Conservation (phyloP, 2,113 vertebrate genomes). For the Syngnathoides biaculeatus region DNA sequence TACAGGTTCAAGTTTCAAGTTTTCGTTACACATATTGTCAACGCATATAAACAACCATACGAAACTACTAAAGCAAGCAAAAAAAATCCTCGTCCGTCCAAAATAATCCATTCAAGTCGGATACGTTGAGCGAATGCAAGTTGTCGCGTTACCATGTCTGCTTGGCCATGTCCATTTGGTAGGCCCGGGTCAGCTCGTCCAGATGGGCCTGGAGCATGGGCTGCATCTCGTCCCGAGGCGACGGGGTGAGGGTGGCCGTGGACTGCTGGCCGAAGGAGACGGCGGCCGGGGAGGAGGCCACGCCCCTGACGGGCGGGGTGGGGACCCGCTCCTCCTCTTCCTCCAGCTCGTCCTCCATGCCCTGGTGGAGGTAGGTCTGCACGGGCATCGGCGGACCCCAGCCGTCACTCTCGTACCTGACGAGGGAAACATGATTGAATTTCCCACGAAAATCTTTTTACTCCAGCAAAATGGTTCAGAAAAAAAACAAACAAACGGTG, state of each 20-base stretch:
- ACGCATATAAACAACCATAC: no score
- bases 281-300: conserved; percentile 94
- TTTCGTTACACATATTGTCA: no score
- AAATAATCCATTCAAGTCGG: no score
- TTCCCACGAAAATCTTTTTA: not conserved
- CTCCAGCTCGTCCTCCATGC: conserved; percentile 96
- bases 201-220: conserved; percentile 97
- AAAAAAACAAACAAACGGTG: not conserved
- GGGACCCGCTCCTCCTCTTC: conserved; percentile 96
- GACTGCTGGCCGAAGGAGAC: conserved; percentile 97
- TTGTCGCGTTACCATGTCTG: conserved; percentile 84
- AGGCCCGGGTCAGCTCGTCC: conserved; percentile 93
- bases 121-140: no score
- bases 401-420: conserved; percentile 92
- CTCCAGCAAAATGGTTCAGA: not conserved
- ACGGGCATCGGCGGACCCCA: conserved; percentile 94
- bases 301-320: conserved; percentile 91
- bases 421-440: not conserved
- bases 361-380: conserved; percentile 96
- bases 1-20: no score
- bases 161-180: conserved; percentile 96
- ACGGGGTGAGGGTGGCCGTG: conserved; percentile 94
- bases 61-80: no score
- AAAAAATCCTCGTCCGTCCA: no score
- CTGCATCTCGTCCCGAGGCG: conserved; percentile 93